Evolutionary conservation across 2,113 vertebrate species (phyloP).

Genomic region (Prunella fulvescens): DNA sequence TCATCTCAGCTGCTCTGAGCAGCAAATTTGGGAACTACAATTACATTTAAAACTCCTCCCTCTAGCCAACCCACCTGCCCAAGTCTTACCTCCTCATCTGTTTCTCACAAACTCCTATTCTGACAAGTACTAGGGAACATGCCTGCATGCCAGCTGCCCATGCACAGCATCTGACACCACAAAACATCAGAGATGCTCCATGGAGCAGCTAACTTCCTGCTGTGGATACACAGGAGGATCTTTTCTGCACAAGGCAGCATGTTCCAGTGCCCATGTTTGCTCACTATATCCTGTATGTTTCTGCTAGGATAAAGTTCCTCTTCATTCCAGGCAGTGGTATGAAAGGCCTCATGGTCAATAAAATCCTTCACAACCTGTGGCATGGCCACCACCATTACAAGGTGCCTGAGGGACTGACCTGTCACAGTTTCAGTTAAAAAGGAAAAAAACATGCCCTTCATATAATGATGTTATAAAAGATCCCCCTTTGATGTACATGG

Average conservation of each 20-base stretch:
- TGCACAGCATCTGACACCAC: not conserved
- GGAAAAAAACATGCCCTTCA: rapidly evolving
- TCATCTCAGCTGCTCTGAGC: not conserved
- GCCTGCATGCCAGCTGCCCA: not conserved
- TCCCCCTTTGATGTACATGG: not conserved
- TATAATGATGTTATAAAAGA: not conserved
- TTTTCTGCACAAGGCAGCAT: not conserved
- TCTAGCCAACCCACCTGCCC: not conserved
- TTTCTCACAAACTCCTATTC: not conserved
- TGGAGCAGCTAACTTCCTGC: not conserved
- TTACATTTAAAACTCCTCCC: not conserved
- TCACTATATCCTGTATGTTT: not conserved
- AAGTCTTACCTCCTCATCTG: not conserved
- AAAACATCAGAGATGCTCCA: not conserved
- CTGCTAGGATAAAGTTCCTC: not conserved
- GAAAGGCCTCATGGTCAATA: not conserved
- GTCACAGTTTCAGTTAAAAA: not conserved
- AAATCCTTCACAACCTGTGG: not conserved
- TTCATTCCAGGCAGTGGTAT: not conserved
- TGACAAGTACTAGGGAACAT: not conserved
- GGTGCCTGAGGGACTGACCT: not conserved
- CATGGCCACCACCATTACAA: not conserved
- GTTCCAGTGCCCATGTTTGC: not conserved
- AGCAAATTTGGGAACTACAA: not conserved
- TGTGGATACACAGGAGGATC: not conserved